Conservation (phyloP, 2,113 vertebrate species). For the Gallinago jamesoni region DNA sequence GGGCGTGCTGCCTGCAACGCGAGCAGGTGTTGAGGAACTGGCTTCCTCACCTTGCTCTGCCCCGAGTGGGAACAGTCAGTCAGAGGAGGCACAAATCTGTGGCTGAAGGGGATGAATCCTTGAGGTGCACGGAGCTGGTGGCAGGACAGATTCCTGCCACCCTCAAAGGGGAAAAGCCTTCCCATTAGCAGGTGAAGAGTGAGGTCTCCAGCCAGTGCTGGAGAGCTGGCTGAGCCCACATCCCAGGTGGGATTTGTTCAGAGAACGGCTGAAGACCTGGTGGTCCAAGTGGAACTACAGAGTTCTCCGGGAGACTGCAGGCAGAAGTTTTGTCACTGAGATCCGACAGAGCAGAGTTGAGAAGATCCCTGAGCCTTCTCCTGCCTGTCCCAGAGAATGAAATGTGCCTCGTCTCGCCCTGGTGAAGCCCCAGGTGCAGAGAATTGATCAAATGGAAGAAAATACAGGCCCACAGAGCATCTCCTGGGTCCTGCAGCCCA, state of each 20-base stretch:
- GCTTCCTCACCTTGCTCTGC: background rate
- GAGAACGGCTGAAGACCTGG: background rate
- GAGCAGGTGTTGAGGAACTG: background rate
- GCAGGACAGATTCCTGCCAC: background rate
- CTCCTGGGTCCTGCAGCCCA: background rate
- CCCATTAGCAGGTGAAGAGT: background rate
- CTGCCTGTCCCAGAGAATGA: background rate
- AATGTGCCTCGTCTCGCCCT: background rate
- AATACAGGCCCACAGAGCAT: background rate
- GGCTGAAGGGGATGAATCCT: background rate
- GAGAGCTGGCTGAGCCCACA: background rate
- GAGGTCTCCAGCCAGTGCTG: background rate
- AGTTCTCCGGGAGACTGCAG: background rate
- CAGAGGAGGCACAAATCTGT: background rate
- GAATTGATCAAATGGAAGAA: background rate
- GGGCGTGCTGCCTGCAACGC: background rate
- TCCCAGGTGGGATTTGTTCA: background rate
- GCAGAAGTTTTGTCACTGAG: background rate
- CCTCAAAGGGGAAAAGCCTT: background rate
- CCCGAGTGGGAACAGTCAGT: background rate
- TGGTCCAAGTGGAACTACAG: background rate
- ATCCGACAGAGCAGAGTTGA: background rate
- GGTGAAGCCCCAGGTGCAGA: background rate
- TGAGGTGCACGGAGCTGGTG: fast-evolving
- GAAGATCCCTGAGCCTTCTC: background rate